phyloP scores from a whole-genome alignment of 2,797 vertebrate genomes.

The Anguilla obscura region DNA sequence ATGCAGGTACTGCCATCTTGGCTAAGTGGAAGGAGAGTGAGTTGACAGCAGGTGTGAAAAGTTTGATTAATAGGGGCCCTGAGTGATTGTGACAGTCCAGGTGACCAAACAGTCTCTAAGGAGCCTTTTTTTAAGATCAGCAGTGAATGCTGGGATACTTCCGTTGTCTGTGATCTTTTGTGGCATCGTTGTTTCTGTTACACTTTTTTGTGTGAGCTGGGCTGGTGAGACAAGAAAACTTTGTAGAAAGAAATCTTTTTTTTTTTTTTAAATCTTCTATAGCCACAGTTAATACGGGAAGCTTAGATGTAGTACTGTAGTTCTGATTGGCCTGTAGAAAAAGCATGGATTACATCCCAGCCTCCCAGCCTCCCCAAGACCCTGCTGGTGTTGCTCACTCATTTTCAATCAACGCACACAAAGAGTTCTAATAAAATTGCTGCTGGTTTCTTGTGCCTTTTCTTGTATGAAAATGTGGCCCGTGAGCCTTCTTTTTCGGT shows the following conservation, averaged over 20 bases:
- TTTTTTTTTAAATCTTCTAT: not conserved
- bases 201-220: not conserved
- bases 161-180: conserved; percentile 32
- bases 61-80: conserved; percentile 71
- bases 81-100: conserved; percentile 71
- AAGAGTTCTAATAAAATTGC: conserved; percentile 27
- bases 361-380: conserved; percentile 31
- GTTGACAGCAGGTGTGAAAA: conserved; percentile 62
- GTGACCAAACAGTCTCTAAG: conserved; percentile 65
- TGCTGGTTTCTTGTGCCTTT: not conserved
- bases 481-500: not conserved
- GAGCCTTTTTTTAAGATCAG: conserved; percentile 64
- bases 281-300: not conserved
- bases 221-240: not conserved
- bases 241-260: not conserved
- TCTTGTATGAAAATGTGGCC: conserved; percentile 4
- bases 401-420: conserved; percentile 49
- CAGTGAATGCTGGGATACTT: conserved; percentile 57
- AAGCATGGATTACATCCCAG: conserved; percentile 20
- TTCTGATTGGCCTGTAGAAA: not conserved
- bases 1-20: conserved; percentile 42
- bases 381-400: conserved; percentile 34
- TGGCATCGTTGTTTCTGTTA: not conserved
- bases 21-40: conserved; percentile 44
- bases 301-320: not conserved